Percentiles rank a stretch among this genome's conserved stretches.
phyloP scores from a whole-genome alignment of 2,888 invertebrate genomes.

The Cyclophora punctaria region DNA sequence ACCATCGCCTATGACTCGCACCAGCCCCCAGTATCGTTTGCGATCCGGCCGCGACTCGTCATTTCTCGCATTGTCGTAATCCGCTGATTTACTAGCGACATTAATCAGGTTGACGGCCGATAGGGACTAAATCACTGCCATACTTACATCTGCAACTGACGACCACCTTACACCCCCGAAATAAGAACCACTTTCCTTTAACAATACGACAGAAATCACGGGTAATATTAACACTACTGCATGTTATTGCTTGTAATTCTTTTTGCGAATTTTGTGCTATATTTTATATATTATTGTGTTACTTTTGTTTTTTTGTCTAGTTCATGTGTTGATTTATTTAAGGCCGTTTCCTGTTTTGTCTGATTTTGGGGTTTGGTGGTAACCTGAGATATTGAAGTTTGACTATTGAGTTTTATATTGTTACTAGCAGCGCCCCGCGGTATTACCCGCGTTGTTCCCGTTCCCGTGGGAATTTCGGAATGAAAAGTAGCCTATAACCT shows the following conservation, averaged over 20 bases:
- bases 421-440: no score
- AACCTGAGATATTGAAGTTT: slow-evolving; percentile 50
- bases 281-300: slow-evolving; percentile 48
- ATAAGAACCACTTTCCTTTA: slow-evolving; percentile 33
- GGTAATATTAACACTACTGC: slow-evolving; percentile 62
- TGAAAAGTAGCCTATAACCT: no score
- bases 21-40: slow-evolving; percentile 43
- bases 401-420: no score
- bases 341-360: slow-evolving; percentile 54
- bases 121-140: slow-evolving; percentile 72
- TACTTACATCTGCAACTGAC: slow-evolving; percentile 38
- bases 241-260: slow-evolving; percentile 73
- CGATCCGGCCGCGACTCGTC: slow-evolving; percentile 72
- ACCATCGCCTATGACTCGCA: slow-evolving; percentile 9
- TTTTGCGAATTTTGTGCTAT: slow-evolving; percentile 64
- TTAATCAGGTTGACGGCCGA: slow-evolving; percentile 75
- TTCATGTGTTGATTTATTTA: slow-evolving; percentile 55
- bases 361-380: slow-evolving; percentile 53
- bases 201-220: slow-evolving; percentile 21
- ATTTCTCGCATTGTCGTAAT: slow-evolving; percentile 76
- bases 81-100: slow-evolving; percentile 74
- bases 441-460: no score
- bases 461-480: no score
- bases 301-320: slow-evolving; percentile 56
- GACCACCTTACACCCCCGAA: slow-evolving; percentile 30